phyloP scores from a whole-genome alignment of 2,888 invertebrate species.

The Globia sparganii region DNA sequence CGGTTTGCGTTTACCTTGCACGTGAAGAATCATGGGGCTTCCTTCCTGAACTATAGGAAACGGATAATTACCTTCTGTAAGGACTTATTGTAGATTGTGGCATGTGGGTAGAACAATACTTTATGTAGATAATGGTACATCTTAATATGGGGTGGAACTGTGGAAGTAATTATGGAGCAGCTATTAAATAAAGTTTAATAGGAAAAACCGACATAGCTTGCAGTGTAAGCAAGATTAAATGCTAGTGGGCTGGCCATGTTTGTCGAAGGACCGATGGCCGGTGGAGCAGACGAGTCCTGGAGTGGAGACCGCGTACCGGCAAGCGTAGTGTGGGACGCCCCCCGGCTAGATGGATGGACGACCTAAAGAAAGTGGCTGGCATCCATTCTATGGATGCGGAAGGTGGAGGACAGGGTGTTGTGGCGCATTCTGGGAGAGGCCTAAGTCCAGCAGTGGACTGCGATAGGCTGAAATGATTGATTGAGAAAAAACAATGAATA shows the following conservation, averaged over 20 bases:
- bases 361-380: neutral
- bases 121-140: slow-evolving; percentile 6
- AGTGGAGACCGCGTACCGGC: neutral
- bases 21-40: slow-evolving; percentile 42
- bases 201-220: neutral
- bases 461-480: neutral
- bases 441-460: neutral
- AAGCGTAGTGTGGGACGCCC: neutral
- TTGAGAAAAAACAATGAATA: neutral
- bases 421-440: neutral
- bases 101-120: slow-evolving; percentile 22
- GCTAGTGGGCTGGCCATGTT: too few relatives aligned
- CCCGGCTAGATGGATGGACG: neutral
- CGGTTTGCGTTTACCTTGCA: slow-evolving; percentile 49
- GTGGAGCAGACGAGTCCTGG: neutral
- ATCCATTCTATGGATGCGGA: too few relatives aligned
- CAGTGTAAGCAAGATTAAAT: neutral
- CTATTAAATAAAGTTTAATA: neutral
- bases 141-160: neutral
- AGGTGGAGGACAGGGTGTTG: neutral
- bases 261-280: too few relatives aligned
- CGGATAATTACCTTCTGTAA: slow-evolving; percentile 34
- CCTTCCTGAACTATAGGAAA: slow-evolving; percentile 55
- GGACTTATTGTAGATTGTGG: slow-evolving; percentile 21
- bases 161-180: slow-evolving; percentile 11